A percentile compares a stretch with the other conserved stretches of the same genome.
These are phyloP conservation scores for Danio albolineatus DNA, from an alignment of 2,797 vertebrate species.

Conservation along the genomic window DNA sequence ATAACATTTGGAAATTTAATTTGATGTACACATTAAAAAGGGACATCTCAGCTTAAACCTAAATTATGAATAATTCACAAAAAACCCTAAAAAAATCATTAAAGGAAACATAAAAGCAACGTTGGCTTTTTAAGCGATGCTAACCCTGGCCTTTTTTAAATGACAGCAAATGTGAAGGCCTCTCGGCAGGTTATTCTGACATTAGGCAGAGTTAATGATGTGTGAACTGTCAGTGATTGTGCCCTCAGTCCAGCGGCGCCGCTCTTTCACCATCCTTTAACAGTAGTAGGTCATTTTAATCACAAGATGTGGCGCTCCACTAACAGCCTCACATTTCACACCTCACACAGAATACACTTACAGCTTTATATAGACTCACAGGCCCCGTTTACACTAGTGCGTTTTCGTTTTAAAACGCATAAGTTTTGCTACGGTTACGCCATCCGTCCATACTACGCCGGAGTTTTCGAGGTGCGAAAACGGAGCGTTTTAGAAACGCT, in stretches of 20 bases:
- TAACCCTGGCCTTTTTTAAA: background rate
- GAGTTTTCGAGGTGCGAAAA: too few relatives aligned
- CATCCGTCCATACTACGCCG: too few relatives aligned
- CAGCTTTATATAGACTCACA: conserved; percentile 14
- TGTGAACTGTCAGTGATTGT: conserved; percentile 50
- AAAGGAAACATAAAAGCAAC: background rate
- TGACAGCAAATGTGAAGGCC: conserved; percentile 3
- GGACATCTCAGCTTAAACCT: too few relatives aligned
- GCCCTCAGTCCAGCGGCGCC: conserved; percentile 23
- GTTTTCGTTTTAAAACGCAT: too few relatives aligned
- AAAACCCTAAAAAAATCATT: background rate
- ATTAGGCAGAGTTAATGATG: conserved; percentile 54
- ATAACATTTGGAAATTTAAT: too few relatives aligned
- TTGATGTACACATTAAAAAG: too few relatives aligned
- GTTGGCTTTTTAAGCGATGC: background rate
- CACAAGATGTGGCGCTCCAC: conserved; percentile 22
- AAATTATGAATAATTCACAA: background rate
- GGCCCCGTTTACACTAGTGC: too few relatives aligned
- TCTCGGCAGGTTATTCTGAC: conserved; percentile 31
- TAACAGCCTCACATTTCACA: conserved; percentile 29
- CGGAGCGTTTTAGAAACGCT: too few relatives aligned
- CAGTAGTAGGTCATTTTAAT: conserved; percentile 48
- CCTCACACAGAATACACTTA: conserved; percentile 13
- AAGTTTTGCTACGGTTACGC: too few relatives aligned
- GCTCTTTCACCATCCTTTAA: conserved; percentile 33